A percentile compares a stretch with the other conserved stretches of the same genome.
Evolutionary conservation across 2,113 vertebrate species (phyloP).

Genomic region (Hyaena hyaena): DNA sequence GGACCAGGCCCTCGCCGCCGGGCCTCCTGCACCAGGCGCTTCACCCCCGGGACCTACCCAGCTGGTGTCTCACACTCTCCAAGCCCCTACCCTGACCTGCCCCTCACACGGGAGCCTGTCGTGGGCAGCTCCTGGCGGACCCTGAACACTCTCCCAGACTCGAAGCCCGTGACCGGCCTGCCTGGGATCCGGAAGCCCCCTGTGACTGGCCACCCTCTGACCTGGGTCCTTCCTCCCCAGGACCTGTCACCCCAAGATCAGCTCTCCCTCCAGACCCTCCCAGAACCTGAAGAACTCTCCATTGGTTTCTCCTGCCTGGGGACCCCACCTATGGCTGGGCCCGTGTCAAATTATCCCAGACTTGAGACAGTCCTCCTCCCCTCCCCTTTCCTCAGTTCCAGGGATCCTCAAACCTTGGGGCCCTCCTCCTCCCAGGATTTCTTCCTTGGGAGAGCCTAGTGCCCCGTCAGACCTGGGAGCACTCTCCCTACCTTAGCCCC

Average conservation of each 20-base stretch:
- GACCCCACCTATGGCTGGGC: background rate
- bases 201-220: background rate
- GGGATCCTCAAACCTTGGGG: background rate
- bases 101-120: background rate
- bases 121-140: background rate
- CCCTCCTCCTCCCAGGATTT: background rate
- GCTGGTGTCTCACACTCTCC: constrained; percentile 37
- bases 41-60: constrained; percentile 53
- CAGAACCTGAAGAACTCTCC: background rate
- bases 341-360: background rate
- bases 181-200: constrained; percentile 56
- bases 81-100: background rate
- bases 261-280: background rate
- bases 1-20: constrained; percentile 32
- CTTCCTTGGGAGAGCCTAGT: background rate
- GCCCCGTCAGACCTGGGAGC: background rate
- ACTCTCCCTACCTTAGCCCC: background rate
- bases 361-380: background rate
- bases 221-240: background rate
- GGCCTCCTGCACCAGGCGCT: constrained; percentile 63
- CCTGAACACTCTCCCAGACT: constrained; percentile 31
- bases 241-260: background rate
- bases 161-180: background rate
- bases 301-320: background rate
- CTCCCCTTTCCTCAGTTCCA: background rate